Evolutionary conservation across 2,113 vertebrate species (phyloP).

Genomic region (Psittacula cyanocephala): DNA sequence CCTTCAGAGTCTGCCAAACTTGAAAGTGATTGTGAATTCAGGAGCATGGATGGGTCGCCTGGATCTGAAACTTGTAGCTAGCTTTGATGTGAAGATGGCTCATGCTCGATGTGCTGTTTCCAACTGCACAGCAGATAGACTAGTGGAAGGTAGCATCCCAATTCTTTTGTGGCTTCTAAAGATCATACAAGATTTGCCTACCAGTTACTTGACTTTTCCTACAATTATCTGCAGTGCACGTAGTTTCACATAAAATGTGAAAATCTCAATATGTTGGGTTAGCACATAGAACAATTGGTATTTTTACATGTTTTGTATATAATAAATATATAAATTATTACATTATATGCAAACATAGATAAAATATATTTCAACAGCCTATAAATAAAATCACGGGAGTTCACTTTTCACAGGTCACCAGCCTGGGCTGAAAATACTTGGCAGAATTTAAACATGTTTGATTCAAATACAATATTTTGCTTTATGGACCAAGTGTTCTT

Average conservation of each 20-base stretch:
- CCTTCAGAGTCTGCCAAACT: constrained; percentile 66
- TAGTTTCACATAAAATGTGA: neutral
- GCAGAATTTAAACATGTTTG: neutral
- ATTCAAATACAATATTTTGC: neutral
- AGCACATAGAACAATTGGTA: neutral
- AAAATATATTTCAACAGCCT: neutral
- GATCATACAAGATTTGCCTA: neutral
- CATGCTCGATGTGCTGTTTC: constrained; percentile 72
- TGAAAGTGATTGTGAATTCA: constrained; percentile 73
- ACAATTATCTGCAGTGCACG: neutral
- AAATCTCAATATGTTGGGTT: neutral
- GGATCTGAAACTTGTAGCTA: constrained; percentile 72
- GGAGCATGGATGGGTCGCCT: constrained; percentile 78
- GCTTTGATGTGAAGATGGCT: constrained; percentile 73
- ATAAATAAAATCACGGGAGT: neutral
- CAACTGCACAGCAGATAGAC: constrained; percentile 74
- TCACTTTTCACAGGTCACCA: neutral
- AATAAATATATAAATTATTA: neutral
- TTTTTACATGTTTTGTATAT: neutral
- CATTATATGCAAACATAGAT: neutral
- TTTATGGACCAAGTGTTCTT: neutral
- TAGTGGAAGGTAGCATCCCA: constrained; percentile 71
- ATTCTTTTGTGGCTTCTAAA: neutral
- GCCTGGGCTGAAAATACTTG: neutral
- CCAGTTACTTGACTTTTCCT: neutral